Evolutionary conservation across 2,888 invertebrate species (phyloP).

Genomic region (Cataglyphis livida): DNA sequence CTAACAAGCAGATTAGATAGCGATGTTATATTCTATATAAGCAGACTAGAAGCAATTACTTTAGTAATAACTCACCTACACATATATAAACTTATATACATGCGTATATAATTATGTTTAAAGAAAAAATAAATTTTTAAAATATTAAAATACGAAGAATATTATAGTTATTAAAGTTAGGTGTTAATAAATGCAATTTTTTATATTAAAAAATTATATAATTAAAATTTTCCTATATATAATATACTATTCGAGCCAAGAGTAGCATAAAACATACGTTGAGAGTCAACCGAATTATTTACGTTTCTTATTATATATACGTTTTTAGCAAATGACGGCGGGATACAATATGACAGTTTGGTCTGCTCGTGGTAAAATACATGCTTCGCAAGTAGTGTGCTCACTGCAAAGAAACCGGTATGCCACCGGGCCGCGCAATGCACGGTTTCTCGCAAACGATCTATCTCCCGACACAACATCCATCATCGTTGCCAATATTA

Average conservation of each 20-base stretch:
- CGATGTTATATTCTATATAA: not conserved
- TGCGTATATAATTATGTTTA: no score
- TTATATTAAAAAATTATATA: not conserved
- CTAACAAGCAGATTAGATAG: not conserved
- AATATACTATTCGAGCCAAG: not conserved
- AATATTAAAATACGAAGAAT: not conserved
- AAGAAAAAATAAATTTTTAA: not conserved
- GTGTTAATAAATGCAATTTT: not conserved
- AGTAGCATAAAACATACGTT: not conserved
- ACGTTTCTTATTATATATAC: conserved; percentile 26
- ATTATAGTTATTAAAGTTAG: not conserved
- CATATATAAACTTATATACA: not conserved
- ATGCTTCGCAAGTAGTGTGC: not conserved
- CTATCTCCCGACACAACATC: conserved; percentile 53
- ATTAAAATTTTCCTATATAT: not conserved
- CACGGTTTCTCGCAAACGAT: conserved; percentile 65
- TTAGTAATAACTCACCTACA: not conserved
- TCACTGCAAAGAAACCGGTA: conserved; percentile 20
- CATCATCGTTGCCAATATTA: conserved; percentile 63
- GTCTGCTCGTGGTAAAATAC: conserved; percentile 18
- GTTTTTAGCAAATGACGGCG: conserved; percentile 22
- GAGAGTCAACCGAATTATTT: not conserved
- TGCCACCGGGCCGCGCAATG: conserved; percentile 61
- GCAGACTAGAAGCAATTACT: not conserved
- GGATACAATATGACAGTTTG: conserved; percentile 46